Evolutionary conservation across 2,797 vertebrate genomes (phyloP), one percentile per base, ranked within the genome.

Genomic region (Echeneis naucrates): DNA sequence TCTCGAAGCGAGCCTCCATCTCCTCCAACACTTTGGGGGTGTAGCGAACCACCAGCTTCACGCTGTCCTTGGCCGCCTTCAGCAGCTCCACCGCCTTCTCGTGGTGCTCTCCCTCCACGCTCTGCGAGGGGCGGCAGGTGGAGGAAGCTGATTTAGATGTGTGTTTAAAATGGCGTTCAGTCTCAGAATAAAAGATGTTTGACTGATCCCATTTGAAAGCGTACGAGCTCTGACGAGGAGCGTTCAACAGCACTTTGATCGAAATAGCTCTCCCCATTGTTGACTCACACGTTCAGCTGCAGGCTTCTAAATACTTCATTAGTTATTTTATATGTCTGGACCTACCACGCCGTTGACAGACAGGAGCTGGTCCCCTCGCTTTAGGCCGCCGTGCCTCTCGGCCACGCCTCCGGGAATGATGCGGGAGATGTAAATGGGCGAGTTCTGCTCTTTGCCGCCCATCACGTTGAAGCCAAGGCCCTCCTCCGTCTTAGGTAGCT

Each of bases 371-470:
- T 99, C 98, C 21, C 98, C 98, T 76, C 98, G 92, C 89, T 99
- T 99, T 27, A 99, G 95, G 69, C 98, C 97, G 44, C 98, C 97
- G 0, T 99, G 98, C 85, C 97, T 95, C 93, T 99, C 98, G 0
- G 98, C 98, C 83, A 99, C 96, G 45, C 98, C 98, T 71, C 98
- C 98, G 2, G 98, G 98, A 88, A 99, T 99, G 91, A 99, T 98
- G 88, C 98, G 97, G 56, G 98, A 99, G 92, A 99, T 99, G 88
- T 99, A 99, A 88, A 99, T 99, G 10, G 98, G 98, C 0, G 98
- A 99, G 91, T 99, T 99, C 87, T 99, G 98, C 80, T 99, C 98
- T 85, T 99, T 99, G 84, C 98, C 98, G 51, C 98, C 98, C 98
- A 99, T 99, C 80, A 99, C 97, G 35, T 99, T 99, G 92, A 99